Evolutionary conservation across 2,113 vertebrate genomes (phyloP), one percentile per base, ranked within the genome.

Genomic region (Perca flavescens): DNA sequence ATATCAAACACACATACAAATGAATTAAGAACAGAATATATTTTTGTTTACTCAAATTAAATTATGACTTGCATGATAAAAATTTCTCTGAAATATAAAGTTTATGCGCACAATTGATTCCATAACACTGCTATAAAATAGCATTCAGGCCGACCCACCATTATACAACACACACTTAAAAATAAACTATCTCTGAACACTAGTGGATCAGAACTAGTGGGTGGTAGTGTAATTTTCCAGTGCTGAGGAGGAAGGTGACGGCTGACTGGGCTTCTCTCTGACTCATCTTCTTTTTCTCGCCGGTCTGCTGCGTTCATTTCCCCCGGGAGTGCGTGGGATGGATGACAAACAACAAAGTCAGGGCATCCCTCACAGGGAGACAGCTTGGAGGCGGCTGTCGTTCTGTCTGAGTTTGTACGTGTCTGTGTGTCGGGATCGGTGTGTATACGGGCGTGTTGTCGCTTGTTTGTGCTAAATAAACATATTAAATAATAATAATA

Each of bases 241-340:
- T 5, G 46, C 43, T 69, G 81, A 67, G 16, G 74, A 76, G 46
- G 21, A 62, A 62, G 68, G n/a, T 4, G 31, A 81, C 34, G 22
- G 70, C 64, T 78, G 65, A 74, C 66, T 78, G 71, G 31, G 69
- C 36, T 66, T 64, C 9, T 67, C 49, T 72, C 58, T 7, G 19
- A 69, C 11, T 78, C n/a, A 22, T 73, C 65, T 13, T 71, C 73
- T 78, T 43, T 76, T 69, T 28, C 58, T 83, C 68, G 82, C 58
- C 74, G 83, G 43, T 83, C 62, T 82, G 81, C 79, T 60, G 84
- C 46, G 0, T 84, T 87, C 47, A 68, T 74, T 85, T 84, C 77
- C 28, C 82, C 47, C 14, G 34, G 66, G 21, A 53, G 21, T 1
- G 58, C 0, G 68, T 47, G 54, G 74, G 60, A 86, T 0, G 21